Percentiles rank a stretch among this genome's conserved stretches.
Evolutionary conservation across 1,140 invertebrate genomes (phyloP).

Genomic region (Drosophila kikkawai): DNA sequence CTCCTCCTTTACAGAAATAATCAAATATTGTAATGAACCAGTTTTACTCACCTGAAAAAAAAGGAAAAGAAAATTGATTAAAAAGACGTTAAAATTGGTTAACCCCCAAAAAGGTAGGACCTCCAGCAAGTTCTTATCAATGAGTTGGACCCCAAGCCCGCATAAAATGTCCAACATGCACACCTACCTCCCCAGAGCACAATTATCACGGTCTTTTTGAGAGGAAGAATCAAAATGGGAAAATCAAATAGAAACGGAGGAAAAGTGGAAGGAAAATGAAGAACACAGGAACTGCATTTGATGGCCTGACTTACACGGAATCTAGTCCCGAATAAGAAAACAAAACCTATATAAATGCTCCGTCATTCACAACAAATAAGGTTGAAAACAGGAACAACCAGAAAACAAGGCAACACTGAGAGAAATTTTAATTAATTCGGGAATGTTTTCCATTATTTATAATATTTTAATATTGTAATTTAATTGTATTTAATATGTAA

Average conservation of each 20-base stretch:
- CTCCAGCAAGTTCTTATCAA: constrained; percentile 35
- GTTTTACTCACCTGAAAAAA: constrained; percentile 65
- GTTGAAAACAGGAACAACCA: constrained; percentile 44
- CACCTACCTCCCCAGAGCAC: constrained; percentile 29
- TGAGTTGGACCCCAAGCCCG: constrained; percentile 31
- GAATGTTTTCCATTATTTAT: neutral
- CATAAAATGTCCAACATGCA: constrained; percentile 19
- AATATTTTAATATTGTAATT: too few species aligned
- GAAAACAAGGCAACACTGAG: constrained; percentile 8
- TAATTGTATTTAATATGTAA: neutral
- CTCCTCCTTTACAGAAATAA: neutral
- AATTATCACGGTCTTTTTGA: constrained; percentile 66
- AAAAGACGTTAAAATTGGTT: constrained; percentile 1
- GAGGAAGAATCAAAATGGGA: constrained; percentile 33
- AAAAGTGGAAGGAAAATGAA: constrained; percentile 44
- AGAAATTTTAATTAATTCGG: neutral
- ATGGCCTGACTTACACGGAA: constrained; percentile 57
- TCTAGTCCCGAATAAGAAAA: constrained; percentile 57
- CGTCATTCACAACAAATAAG: constrained; percentile 70
- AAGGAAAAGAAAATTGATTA: constrained; percentile 27
- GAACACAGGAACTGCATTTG: constrained; percentile 79
- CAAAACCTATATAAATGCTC: constrained; percentile 49
- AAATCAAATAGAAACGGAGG: constrained; percentile 48
- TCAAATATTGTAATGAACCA: neutral
- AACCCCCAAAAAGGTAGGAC: constrained; percentile 14